phyloP scores from a whole-genome alignment of 1,140 invertebrate genomes.

The Calephelis virginiensis region DNA sequence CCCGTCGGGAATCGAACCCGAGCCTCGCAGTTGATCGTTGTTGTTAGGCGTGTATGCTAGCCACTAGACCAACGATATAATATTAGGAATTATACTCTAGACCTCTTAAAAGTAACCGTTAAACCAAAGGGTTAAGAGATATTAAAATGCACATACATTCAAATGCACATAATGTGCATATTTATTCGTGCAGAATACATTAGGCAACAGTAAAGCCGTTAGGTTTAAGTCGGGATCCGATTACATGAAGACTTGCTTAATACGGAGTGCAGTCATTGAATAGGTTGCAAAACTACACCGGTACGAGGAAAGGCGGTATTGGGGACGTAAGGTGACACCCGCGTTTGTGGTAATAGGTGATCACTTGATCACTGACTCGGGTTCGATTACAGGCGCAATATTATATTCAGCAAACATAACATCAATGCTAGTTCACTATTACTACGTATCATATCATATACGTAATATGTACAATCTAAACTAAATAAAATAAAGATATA shows the following conservation, averaged over 20 bases:
- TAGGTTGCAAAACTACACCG: conserved; percentile 70
- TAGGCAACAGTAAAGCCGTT: conserved; percentile 53
- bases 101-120: conserved; percentile 41
- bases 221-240: conserved; percentile 64
- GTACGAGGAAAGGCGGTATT: conserved; percentile 62
- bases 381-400: conserved; percentile 33
- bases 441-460: no score
- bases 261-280: conserved; percentile 66
- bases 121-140: background rate
- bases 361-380: conserved; percentile 50
- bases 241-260: conserved; percentile 71
- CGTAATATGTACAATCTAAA: no score
- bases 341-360: conserved; percentile 57
- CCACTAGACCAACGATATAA: no score
- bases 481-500: no score
- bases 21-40: no score
- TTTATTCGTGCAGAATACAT: conserved; percentile 56
- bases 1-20: no score
- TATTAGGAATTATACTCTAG: conserved; percentile 5
- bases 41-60: no score
- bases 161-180: conserved; percentile 21
- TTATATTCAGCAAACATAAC: conserved; percentile 18
- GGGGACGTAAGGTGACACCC: conserved; percentile 68
- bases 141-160: background rate
- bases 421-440: no score